Evolutionary conservation across 2,888 invertebrate genomes (phyloP).

Genomic region (Hoplodrina blanda): DNA sequence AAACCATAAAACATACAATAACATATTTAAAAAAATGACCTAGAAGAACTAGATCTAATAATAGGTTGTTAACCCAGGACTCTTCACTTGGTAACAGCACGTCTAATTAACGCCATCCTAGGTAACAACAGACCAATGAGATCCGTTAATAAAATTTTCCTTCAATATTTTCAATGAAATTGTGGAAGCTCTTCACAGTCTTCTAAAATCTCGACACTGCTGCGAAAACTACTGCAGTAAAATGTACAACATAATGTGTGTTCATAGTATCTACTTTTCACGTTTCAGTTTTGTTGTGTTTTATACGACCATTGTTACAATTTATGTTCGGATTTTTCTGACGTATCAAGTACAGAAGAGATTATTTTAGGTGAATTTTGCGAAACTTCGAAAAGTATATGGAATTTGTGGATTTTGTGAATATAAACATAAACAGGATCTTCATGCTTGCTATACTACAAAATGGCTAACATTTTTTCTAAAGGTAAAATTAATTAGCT

Average conservation of each 20-base stretch:
- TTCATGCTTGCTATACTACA: no score
- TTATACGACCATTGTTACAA: constrained; percentile 1
- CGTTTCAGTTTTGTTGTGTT: constrained; percentile 17
- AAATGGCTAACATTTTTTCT: no score
- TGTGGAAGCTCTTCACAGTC: constrained; percentile 12
- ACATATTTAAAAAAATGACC: no score
- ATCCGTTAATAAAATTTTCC: constrained; percentile 8
- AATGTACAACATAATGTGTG: constrained; percentile 5
- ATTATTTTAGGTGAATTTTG: neutral
- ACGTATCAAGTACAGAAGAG: neutral
- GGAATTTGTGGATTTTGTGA: neutral
- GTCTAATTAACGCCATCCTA: neutral
- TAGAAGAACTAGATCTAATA: neutral
- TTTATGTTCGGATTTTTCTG: neutral
- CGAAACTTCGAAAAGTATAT: neutral
- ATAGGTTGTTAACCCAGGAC: no score
- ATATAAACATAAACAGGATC: no score
- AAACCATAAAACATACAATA: no score
- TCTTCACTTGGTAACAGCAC: neutral
- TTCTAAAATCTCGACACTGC: constrained; percentile 22
- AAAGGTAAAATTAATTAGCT: no score
- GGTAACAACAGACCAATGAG: constrained; percentile 2
- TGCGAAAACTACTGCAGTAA: constrained; percentile 20
- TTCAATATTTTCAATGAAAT: constrained; percentile 22
- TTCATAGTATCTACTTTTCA: constrained; percentile 7